phyloP scores from a whole-genome alignment of 2,113 vertebrate species.

The Calonectris borealis region DNA sequence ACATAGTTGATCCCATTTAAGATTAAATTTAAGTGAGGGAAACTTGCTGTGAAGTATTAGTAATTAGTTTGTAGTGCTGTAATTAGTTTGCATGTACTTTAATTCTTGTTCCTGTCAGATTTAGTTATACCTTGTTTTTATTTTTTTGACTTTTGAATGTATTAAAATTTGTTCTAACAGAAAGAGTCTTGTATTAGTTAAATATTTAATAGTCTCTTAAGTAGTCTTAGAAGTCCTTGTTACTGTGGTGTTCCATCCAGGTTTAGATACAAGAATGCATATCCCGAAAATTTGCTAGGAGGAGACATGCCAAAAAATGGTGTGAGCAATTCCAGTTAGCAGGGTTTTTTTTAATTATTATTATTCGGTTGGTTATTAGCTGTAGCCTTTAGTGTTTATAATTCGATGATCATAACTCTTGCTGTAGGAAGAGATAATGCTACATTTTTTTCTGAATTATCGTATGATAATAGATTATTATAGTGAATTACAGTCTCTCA shows the following conservation, averaged over 20 bases:
- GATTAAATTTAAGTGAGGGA: background rate
- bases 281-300: background rate
- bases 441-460: background rate
- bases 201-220: background rate
- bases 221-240: background rate
- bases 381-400: background rate
- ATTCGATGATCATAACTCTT: background rate
- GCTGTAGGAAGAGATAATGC: background rate
- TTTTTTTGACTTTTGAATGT: background rate
- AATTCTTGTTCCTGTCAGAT: background rate
- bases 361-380: background rate
- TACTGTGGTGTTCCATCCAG: background rate
- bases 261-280: background rate
- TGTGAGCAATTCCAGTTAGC: background rate
- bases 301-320: background rate
- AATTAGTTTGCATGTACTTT: background rate
- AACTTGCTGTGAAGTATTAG: background rate
- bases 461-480: background rate
- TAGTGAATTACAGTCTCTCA: background rate
- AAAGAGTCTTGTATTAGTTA: background rate
- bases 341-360: rapidly evolving
- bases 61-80: background rate
- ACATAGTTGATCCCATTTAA: background rate
- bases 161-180: background rate
- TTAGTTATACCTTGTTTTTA: background rate